phyloP scores from a whole-genome alignment of 2,888 invertebrate species.

The Drosophila buzzatii region DNA sequence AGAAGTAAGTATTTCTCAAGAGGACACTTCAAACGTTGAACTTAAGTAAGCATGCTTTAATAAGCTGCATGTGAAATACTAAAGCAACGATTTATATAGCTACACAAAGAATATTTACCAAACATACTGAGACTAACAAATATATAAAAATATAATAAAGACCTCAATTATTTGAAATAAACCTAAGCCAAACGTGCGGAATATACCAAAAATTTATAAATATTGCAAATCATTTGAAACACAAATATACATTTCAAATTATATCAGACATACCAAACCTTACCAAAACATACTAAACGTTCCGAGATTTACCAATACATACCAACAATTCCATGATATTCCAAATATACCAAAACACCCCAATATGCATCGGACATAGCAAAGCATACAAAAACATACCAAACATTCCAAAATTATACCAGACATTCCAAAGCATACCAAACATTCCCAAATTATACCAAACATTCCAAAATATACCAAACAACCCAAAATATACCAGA shows the following conservation, averaged over 20 bases:
- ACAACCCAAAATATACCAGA: neutral
- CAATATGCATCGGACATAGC: too few species aligned
- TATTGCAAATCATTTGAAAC: too few species aligned
- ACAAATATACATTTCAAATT: too few species aligned
- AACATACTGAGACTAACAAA: neutral
- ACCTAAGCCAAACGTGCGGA: too few species aligned
- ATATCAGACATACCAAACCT: neutral
- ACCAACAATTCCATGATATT: neutral
- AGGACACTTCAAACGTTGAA: neutral
- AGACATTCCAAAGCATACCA: neutral
- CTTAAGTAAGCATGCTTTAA: neutral
- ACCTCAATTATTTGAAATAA: neutral
- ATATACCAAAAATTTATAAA: too few species aligned
- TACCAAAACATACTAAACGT: neutral
- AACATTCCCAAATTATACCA: too few species aligned
- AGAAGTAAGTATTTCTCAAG: neutral
- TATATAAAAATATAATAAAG: neutral
- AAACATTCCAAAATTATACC: neutral
- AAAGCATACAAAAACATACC: neutral
- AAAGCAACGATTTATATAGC: too few species aligned
- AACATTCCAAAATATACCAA: neutral
- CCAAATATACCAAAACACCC: too few species aligned
- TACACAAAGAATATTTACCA: too few species aligned
- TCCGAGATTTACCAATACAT: neutral
- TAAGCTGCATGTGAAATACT: too few species aligned